Evolutionary conservation across 2,888 invertebrate species (phyloP).

Genomic region (Synergus japonicus): DNA sequence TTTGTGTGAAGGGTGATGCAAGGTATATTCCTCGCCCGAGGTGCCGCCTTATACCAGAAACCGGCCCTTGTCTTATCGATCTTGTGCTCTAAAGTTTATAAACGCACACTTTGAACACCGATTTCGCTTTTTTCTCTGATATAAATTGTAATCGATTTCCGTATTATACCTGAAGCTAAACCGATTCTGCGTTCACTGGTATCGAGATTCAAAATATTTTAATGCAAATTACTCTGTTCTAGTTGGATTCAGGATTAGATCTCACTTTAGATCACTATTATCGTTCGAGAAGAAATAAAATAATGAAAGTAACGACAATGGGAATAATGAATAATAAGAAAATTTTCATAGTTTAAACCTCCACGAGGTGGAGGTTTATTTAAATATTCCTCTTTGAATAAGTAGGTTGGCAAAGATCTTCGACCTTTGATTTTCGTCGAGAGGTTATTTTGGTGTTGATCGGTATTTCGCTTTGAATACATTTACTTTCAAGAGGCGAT

Average conservation of each 20-base stretch:
- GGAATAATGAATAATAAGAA: no score
- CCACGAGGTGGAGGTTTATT: neutral
- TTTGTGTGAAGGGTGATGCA: constrained; percentile 30
- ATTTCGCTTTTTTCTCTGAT: neutral
- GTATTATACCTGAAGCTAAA: constrained; percentile 15
- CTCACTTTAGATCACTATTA: neutral
- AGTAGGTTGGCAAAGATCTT: constrained; percentile 24
- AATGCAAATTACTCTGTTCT: neutral
- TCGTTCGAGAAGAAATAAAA: neutral
- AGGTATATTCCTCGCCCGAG: constrained; percentile 19
- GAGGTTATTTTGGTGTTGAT: constrained; percentile 32
- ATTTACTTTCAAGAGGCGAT: constrained; percentile 30
- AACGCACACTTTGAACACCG: neutral
- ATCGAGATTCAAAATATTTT: constrained; percentile 1
- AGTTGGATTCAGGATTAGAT: neutral
- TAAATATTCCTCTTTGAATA: constrained; percentile 3
- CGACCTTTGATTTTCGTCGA: constrained; percentile 27
- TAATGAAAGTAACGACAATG: no score
- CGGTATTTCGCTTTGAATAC: constrained; percentile 26
- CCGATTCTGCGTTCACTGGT: neutral
- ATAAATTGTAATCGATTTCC: constrained; percentile 18
- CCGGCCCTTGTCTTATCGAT: constrained; percentile 26
- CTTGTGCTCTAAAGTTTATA: constrained; percentile 7
- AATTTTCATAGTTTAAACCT: no score
- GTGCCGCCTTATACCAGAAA: constrained; percentile 10